Conservation (phyloP, 1,140 invertebrate genomes). For the Drosophila yakuba region DNA sequence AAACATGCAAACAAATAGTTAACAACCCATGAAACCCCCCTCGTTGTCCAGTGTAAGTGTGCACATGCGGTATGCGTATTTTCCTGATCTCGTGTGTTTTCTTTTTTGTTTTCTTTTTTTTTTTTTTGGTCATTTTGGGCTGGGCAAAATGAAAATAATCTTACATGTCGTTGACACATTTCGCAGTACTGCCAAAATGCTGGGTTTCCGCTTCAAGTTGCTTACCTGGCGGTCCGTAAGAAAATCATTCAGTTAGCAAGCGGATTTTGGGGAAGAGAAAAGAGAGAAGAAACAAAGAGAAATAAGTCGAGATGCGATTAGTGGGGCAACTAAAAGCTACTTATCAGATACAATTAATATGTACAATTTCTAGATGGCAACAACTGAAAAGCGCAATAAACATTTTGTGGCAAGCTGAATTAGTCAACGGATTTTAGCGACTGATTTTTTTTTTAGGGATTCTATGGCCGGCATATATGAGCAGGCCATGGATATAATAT, state of each 20-base stretch:
- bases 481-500: not conserved
- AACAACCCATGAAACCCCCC: constrained; percentile 18
- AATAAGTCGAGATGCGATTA: constrained; percentile 34
- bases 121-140: constrained; percentile 8
- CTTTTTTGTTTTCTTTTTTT: constrained; percentile 9
- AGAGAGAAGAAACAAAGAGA: constrained; percentile 35
- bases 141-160: constrained; percentile 74
- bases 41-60: constrained; percentile 21
- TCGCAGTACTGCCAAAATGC: constrained; percentile 63
- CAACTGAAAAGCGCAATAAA: constrained; percentile 72
- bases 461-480: constrained; percentile 1
- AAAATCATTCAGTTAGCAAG: constrained; percentile 8
- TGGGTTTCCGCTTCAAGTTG: constrained; percentile 66
- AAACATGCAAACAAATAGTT: too few species aligned
- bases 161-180: constrained; percentile 85
- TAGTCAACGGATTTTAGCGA: constrained; percentile 78
- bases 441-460: constrained; percentile 34
- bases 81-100: constrained; percentile 15
- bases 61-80: constrained; percentile 26
- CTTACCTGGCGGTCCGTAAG: constrained; percentile 70
- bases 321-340: constrained; percentile 33
- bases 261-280: constrained; percentile 38
- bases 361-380: constrained; percentile 52
- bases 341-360: constrained; percentile 30
- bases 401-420: constrained; percentile 80